Evolutionary conservation across 2,113 vertebrate species (phyloP).

Genomic region (Microtus montanus): DNA sequence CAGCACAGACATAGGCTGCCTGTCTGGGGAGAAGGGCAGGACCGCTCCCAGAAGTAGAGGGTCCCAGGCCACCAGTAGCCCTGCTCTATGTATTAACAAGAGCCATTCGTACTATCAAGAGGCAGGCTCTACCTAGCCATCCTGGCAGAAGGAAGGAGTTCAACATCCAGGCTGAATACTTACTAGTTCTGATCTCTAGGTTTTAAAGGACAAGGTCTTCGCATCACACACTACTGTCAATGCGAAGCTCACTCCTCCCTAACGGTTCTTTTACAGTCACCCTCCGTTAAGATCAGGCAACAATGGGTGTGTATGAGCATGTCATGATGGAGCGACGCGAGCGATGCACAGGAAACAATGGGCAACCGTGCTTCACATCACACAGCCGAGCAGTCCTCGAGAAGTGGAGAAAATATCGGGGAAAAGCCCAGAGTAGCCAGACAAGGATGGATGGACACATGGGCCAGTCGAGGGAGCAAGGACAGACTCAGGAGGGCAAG

Average conservation of each 20-base stretch:
- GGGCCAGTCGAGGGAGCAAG: neutral
- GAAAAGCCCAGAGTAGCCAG: slow-evolving; percentile 1
- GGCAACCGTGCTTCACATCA: neutral
- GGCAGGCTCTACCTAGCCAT: neutral
- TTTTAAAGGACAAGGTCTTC: slow-evolving; percentile 5
- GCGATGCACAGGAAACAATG: neutral
- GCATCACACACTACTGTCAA: neutral
- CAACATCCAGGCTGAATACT: neutral
- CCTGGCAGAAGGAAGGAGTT: neutral
- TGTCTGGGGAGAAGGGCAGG: neutral
- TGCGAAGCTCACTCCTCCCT: neutral
- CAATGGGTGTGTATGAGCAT: neutral
- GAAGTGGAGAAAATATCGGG: neutral
- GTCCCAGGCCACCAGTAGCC: neutral
- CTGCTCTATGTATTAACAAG: neutral
- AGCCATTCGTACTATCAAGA: neutral
- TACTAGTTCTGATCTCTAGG: neutral
- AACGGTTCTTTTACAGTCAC: neutral
- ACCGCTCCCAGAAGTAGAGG: neutral
- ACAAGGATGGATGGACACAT: neutral
- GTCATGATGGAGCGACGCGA: neutral
- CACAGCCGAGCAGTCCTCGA: neutral
- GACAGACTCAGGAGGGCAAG: neutral
- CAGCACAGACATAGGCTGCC: neutral
- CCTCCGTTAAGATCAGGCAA: neutral